Evolutionary conservation across 1,140 invertebrate species (phyloP), one percentile per base, ranked within the genome.

Genomic region (Cardiocondyla obscurior): DNA sequence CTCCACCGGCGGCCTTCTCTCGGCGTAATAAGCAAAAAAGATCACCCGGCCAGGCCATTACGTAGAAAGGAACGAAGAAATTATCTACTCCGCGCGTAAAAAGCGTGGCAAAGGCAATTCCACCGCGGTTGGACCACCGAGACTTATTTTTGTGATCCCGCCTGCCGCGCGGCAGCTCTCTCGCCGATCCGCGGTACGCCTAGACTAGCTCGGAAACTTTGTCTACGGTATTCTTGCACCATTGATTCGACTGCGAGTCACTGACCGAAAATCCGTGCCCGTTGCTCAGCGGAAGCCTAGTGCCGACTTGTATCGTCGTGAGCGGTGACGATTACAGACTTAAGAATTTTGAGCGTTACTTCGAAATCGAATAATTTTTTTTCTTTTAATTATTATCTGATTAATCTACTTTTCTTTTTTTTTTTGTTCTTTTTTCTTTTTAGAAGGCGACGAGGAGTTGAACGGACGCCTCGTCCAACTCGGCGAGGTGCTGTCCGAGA

Each of bases 61-160:
- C 88, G 91, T 88, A 86, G 88, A 85, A 88, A 91, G 88, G 88
- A 84, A 86, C 89, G 85, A 91, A 91, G 90, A 86, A 91, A 92
- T 90, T 88, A 91, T 92, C 91, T 74, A 89, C 90, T 88, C 81
- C 74, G 83, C 85, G 81, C 86, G 90, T 91, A 93, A 93, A 93
- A 93, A 93, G 91, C 91, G 91, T 91, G 87, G 89, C 91, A 89
- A 90, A 92, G 86, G 82, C 90, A 88, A 92, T 92, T 91, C 81
- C 49, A 91, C 42, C 81, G 30, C 83, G 85, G 89, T 19, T 81
- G 85, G 88, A 90, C 89, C 90, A 90, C 86, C 85, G 85, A 83
- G 81, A 81, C 87, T 92, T 86, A 88, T 91, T 91, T 91, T 89
- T 86, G 73, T 74, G 70, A 22, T 79, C 46, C 72, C 25, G 25